These are phyloP conservation scores for Sebastes wilsoni DNA, from an alignment of 2,797 vertebrate species.

Conservation along the genomic window DNA sequence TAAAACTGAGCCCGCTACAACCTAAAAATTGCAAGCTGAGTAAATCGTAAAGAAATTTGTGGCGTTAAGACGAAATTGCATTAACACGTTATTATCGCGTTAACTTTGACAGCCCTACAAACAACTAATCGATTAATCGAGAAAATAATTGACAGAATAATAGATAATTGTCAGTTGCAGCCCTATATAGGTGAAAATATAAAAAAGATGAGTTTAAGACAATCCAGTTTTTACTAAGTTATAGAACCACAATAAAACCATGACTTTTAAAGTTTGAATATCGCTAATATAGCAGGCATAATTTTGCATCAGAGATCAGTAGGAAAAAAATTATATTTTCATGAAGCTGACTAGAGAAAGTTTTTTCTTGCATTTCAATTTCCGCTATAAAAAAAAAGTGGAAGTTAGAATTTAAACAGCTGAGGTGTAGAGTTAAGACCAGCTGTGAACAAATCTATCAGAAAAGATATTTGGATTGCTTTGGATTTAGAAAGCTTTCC, in stretches of 20 bases:
- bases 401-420: slow-evolving; percentile 16
- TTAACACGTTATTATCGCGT: too few species aligned
- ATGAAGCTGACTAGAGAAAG: neutral
- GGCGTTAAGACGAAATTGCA: too few species aligned
- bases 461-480: slow-evolving; percentile 30
- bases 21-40: too few species aligned
- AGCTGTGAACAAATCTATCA: slow-evolving; percentile 39
- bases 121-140: too few species aligned
- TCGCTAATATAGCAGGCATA: neutral
- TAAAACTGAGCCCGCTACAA: too few species aligned
- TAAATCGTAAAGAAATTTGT: too few species aligned
- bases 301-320: neutral
- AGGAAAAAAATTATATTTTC: neutral
- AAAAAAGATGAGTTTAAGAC: neutral
- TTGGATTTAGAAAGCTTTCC: slow-evolving; percentile 28
- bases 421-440: slow-evolving; percentile 19
- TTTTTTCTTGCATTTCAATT: slow-evolving; percentile 3
- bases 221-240: neutral
- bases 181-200: neutral
- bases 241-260: neutral
- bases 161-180: too few species aligned
- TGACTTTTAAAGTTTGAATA: neutral
- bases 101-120: too few species aligned
- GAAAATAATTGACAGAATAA: too few species aligned
- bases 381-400: neutral